Evolutionary conservation across 2,888 invertebrate species (phyloP), one percentile per base, ranked within the genome.

Genomic region (Tillus elongatus): DNA sequence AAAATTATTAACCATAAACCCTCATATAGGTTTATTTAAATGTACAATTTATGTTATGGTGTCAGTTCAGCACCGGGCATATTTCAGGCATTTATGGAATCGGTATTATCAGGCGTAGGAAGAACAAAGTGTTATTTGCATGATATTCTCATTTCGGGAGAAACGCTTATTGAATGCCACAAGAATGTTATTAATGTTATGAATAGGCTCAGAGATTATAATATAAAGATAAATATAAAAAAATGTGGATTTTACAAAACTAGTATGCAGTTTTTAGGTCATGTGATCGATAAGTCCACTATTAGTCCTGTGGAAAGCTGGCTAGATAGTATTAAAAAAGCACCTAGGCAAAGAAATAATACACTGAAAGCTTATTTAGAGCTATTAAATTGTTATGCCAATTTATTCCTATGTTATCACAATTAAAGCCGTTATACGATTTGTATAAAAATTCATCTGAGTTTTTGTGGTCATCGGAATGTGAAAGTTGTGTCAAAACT

Each of bases 21-120:
- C 54, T 4, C 50, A 53, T 37, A 37, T 44, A 30, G 56, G 53
- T 13, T 40, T 54, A 26, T 53, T 46, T 43, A 35, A 37, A n/a
- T 53, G 40, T 39, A 52, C 40, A 30, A 49, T n/a, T 39, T 53
- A 31, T 52, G 49, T 11, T 55, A 47, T 46, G 54, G 53, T 6
- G 44, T 55, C 30, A 43, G 44, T 28, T 42, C 43, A 29, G 52
- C 53, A 9, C 47, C 53, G 12, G 46, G 42, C 12, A 52, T 52
- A 29, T 56, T 51, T 41, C 50, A 53, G 37, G 19, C 32, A 2
- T 29, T 42, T n/a, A 47, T 49, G 43, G 47, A 47, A 11, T 30
- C 24, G 28, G 46, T 49, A 29, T 37, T 46, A 33, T 26, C 26
- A 10, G 41, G 38, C 4, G 12, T 43, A 36, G 15, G 15, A 24